A percentile compares a stretch with the other conserved stretches of the same genome.
phyloP scores from a whole-genome alignment of 2,888 invertebrate species.

The Alloplasta piceator region DNA sequence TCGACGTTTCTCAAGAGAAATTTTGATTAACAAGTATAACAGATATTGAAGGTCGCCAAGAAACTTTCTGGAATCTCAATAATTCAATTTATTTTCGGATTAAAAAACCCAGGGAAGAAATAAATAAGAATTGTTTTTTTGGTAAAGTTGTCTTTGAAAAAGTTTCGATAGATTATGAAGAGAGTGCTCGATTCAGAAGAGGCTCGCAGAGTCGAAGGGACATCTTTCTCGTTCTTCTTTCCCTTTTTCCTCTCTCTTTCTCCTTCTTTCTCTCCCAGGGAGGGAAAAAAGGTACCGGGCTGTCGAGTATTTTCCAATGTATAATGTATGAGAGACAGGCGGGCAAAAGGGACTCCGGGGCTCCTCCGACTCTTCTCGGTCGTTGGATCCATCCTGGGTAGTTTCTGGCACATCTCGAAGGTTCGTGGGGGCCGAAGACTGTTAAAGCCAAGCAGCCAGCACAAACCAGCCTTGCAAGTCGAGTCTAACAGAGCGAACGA shows the following conservation, averaged over 20 bases:
- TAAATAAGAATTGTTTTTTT: too few relatives aligned
- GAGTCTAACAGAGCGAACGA: slow-evolving; percentile 34
- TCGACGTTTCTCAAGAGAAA: too few relatives aligned
- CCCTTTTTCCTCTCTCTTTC: background rate
- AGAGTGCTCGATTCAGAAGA: slow-evolving; percentile 9
- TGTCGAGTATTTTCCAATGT: slow-evolving; percentile 76
- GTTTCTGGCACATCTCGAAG: slow-evolving; percentile 17
- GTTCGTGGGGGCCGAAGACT: slow-evolving; percentile 27
- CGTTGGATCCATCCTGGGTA: slow-evolving; percentile 33
- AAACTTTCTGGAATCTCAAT: too few relatives aligned
- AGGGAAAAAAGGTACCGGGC: slow-evolving; percentile 72
- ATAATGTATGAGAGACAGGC: slow-evolving; percentile 75
- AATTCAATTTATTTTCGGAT: too few relatives aligned
- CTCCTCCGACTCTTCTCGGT: slow-evolving; percentile 20
- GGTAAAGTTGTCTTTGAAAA: too few relatives aligned
- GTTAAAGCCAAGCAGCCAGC: slow-evolving; percentile 28
- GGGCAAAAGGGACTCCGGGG: slow-evolving; percentile 23
- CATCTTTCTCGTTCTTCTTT: slow-evolving; percentile 26
- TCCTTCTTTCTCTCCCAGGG: slow-evolving; percentile 28
- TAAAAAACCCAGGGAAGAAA: too few relatives aligned
- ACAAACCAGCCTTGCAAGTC: slow-evolving; percentile 32
- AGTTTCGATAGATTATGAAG: too few relatives aligned
- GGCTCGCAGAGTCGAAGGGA: slow-evolving; percentile 30
- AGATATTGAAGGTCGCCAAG: too few relatives aligned
- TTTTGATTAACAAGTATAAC: too few relatives aligned